Evolutionary conservation across 2,797 vertebrate species (phyloP).

Genomic region (Uromys caudimaculatus): DNA sequence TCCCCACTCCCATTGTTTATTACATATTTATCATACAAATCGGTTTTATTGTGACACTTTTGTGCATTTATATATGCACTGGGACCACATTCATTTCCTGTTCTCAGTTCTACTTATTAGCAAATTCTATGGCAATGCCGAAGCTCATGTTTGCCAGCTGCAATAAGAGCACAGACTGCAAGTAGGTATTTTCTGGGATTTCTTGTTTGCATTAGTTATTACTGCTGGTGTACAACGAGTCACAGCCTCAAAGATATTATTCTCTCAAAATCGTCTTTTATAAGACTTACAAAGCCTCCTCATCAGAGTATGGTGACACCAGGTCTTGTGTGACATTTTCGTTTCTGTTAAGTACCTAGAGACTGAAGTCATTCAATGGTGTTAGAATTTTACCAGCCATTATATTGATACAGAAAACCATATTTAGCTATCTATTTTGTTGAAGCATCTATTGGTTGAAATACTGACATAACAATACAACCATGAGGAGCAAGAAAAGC

Average conservation of each 20-base stretch:
- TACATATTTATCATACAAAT: neutral
- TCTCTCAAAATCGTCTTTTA: neutral
- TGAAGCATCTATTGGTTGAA: neutral
- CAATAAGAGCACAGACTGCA: neutral
- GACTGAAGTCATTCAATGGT: neutral
- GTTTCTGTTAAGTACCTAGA: neutral
- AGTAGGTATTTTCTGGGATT: neutral
- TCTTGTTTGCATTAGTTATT: neutral
- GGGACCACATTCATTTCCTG: neutral
- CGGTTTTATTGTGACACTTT: neutral
- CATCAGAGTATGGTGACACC: no score
- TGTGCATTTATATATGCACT: neutral
- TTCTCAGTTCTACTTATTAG: neutral
- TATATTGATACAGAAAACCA: neutral
- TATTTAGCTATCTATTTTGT: neutral
- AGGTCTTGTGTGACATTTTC: neutral
- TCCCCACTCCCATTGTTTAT: neutral
- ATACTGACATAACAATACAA: neutral
- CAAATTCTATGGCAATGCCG: neutral
- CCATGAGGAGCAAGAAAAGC: neutral
- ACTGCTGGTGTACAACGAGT: neutral
- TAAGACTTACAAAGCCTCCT: neutral
- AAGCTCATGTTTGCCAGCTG: neutral
- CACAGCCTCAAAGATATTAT: neutral
- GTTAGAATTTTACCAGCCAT: neutral